Base-by-base conservation (phyloP, 1,140 invertebrate genomes). In the Zaprionus camerounensis region DNA sequence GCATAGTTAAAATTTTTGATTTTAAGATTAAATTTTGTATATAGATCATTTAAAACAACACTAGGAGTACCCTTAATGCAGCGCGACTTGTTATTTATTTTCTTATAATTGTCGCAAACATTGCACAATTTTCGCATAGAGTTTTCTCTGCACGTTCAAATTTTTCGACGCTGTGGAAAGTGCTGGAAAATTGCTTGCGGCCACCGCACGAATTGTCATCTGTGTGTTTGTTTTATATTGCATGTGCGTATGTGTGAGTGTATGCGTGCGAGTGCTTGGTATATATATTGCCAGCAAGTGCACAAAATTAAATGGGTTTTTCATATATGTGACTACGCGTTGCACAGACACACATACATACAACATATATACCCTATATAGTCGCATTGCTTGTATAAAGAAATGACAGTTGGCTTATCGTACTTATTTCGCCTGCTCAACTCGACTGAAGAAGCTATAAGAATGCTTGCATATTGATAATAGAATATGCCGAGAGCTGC, bases 221-320 rank as follows among this genome's bases (percentile, higher is more conserved):
- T 46, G 22, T 22, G 22, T 22, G 28, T 26, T 53, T 34, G 44
- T 44, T 49, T 51, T 24, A 24, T 51, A 24, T 68, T 12, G 22
- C 24, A 20, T 56, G 17, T 41, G 20, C 28, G 20, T 12, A 46
- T 44, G 61, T 78, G 61, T 38, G 34, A 76, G 61, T 38, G 34
- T 22, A 49, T 62, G 49, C 65, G 61, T 66, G 38, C 53, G 65
- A 57, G 56, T 71, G 41, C 41, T 46, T 46, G n/a, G 41, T 46
- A 46, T 46, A 36, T 36, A 46, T 46, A 46, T 80, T 71, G 65
- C 56, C 61, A 71, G 72, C 57, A 17, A 77, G 46, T 81, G 73
- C 63, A 72, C 67, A 72, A 68, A 81, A 79, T 81, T 76, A 81
- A 81, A 81, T 80, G 62, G 22, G 76, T 71, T 76, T 80, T 71